A percentile compares a stretch with the other conserved stretches of the same genome.
These are phyloP conservation scores for Hylomyscus alleni DNA, from an alignment of 2,797 vertebrate genomes.

Conservation along the genomic window DNA sequence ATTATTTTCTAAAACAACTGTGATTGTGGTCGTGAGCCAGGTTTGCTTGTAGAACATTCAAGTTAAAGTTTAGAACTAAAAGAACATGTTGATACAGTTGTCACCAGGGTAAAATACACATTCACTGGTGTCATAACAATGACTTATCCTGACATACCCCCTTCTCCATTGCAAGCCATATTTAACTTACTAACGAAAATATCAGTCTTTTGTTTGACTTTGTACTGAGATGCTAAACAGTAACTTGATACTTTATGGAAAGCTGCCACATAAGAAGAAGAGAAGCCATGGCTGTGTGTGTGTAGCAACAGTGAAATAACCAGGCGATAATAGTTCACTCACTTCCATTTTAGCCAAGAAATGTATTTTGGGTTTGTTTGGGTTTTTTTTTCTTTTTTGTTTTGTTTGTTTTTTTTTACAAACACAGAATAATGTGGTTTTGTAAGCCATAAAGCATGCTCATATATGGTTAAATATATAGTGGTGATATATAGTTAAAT, in stretches of 20 bases:
- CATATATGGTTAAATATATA: neutral
- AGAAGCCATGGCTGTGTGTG: neutral
- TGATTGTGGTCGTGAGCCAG: conserved; percentile 54
- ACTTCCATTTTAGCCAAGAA: conserved; percentile 82
- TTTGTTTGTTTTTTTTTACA: neutral
- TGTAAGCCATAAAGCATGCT: conserved; percentile 31
- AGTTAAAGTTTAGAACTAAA: conserved; percentile 73
- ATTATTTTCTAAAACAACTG: conserved; percentile 72
- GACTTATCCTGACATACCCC: conserved; percentile 78
- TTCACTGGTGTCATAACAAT: conserved; percentile 77
- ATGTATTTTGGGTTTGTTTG: conserved; percentile 20
- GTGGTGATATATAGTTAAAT: neutral
- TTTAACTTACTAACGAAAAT: conserved; percentile 76
- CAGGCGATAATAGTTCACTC: conserved; percentile 78
- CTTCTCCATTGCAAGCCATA: conserved; percentile 75
- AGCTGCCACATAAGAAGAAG: conserved; percentile 62
- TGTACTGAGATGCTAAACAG: conserved; percentile 73
- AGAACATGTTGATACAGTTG: conserved; percentile 64
- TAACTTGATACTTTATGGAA: conserved; percentile 80
- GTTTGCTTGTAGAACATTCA: conserved; percentile 79
- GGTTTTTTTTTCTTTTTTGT: neutral
- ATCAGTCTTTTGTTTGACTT: conserved; percentile 78
- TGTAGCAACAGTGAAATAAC: conserved; percentile 74
- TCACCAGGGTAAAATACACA: conserved; percentile 81
- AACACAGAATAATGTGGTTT: conserved; percentile 44